Evolutionary conservation across 2,797 vertebrate genomes (phyloP).

Genomic region (Apogon talboti): DNA sequence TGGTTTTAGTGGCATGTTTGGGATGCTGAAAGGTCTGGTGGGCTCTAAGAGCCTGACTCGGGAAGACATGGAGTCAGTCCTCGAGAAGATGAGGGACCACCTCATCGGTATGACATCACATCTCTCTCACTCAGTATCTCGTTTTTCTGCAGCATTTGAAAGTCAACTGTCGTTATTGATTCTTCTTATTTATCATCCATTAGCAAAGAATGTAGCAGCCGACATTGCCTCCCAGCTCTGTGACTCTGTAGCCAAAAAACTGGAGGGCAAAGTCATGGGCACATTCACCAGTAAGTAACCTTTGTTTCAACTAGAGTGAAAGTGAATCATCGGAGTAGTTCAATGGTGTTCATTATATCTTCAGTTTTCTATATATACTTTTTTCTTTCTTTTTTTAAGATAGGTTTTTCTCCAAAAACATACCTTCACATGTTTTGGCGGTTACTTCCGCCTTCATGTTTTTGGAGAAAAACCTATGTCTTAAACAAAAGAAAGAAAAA

Average conservation of each 20-base stretch:
- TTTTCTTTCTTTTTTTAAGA: too few species aligned
- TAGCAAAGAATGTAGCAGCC: slow-evolving; percentile 98
- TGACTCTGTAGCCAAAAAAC: slow-evolving; percentile 95
- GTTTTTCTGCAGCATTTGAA: not conserved
- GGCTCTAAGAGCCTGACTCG: slow-evolving; percentile 93
- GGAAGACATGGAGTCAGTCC: slow-evolving; percentile 94
- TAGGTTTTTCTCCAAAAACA: too few species aligned
- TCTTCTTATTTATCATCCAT: slow-evolving; percentile 2
- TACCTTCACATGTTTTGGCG: too few species aligned
- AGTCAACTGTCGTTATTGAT: not conserved
- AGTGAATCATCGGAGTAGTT: too few species aligned
- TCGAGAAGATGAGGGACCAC: slow-evolving; percentile 98
- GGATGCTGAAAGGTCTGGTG: slow-evolving; percentile 97
- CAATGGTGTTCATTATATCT: too few species aligned
- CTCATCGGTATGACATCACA: slow-evolving; percentile 86
- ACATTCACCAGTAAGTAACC: slow-evolving; percentile 95
- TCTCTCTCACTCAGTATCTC: not conserved
- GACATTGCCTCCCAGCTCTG: slow-evolving; percentile 95
- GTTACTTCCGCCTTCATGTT: too few species aligned
- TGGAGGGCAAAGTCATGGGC: slow-evolving; percentile 99
- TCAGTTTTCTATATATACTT: too few species aligned
- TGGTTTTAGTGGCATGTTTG: slow-evolving; percentile 95
- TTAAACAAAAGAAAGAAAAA: too few species aligned
- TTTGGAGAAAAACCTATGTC: too few species aligned
- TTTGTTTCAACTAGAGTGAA: not conserved